A percentile compares a stretch with the other conserved stretches of the same genome.
Conservation (phyloP, 2,888 invertebrate species). For the Parelbella ahira region DNA sequence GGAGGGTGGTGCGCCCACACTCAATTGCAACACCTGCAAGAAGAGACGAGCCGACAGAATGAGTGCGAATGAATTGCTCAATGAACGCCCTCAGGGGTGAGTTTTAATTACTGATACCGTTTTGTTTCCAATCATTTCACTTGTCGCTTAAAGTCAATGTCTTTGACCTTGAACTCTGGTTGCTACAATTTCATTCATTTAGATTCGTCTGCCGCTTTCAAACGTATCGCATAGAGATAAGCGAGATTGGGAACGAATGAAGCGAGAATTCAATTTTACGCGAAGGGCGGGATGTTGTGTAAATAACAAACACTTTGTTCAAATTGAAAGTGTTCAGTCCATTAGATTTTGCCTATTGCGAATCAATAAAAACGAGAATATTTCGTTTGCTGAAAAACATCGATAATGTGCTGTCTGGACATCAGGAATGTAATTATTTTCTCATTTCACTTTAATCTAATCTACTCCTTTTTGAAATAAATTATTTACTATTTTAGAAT, state of each 20-base stretch:
- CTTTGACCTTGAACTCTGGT: not conserved
- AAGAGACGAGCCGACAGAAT: constrained; percentile 70
- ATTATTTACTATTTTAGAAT: too few relatives aligned
- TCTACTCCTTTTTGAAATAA: too few relatives aligned
- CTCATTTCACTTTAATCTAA: too few relatives aligned
- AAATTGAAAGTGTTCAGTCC: constrained; percentile 4
- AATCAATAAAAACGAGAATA: constrained; percentile 8
- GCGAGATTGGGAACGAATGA: constrained; percentile 20
- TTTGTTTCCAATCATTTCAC: constrained; percentile 4
- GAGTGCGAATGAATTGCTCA: constrained; percentile 44
- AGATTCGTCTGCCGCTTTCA: not conserved
- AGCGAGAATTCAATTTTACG: constrained; percentile 20
- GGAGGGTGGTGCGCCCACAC: constrained; percentile 68
- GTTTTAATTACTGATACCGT: constrained; percentile 31
- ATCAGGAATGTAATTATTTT: too few relatives aligned
- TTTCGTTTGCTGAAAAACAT: constrained; percentile 7
- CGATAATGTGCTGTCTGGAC: not conserved
- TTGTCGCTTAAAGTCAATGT: constrained; percentile 12
- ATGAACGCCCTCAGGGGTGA: constrained; percentile 63
- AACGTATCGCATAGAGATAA: constrained; percentile 7
- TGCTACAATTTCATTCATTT: constrained; percentile 3
- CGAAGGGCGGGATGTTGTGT: constrained; percentile 10
- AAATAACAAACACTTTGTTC: constrained; percentile 20
- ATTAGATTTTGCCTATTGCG: constrained; percentile 2
- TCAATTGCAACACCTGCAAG: constrained; percentile 69